phyloP scores from a whole-genome alignment of 2,888 invertebrate genomes.

The Drosophila parthenogenetica region DNA sequence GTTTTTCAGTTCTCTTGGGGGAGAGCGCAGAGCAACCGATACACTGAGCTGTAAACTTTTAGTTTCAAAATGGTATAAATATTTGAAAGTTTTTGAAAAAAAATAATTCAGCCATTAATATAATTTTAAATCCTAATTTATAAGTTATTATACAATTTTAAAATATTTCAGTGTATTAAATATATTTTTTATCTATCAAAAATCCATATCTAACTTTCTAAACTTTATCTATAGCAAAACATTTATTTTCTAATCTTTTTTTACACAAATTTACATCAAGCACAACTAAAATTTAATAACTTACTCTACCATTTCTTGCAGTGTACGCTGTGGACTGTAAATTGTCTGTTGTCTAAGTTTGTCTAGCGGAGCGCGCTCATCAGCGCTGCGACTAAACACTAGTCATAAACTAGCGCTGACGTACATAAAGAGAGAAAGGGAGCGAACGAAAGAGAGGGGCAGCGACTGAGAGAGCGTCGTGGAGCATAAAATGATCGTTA shows the following conservation, averaged over 20 bases:
- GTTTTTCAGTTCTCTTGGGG: slow-evolving; percentile 10
- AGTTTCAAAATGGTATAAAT: too few species aligned
- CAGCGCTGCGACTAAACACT: slow-evolving; percentile 25
- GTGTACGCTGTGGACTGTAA: slow-evolving; percentile 31
- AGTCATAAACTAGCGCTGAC: slow-evolving; percentile 37
- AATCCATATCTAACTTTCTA: too few species aligned
- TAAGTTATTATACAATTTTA: too few species aligned
- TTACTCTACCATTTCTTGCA: slow-evolving; percentile 41
- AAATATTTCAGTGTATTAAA: too few species aligned
- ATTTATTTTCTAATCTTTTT: too few species aligned
- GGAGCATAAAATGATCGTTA: slow-evolving; percentile 69
- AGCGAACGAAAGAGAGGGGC: slow-evolving; percentile 6
- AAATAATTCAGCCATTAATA: too few species aligned
- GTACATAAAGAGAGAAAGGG: slow-evolving; percentile 17
- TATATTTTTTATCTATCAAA: too few species aligned
- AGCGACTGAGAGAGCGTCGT: slow-evolving; percentile 24
- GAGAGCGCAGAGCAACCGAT: slow-evolving; percentile 14
- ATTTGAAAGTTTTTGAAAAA: too few species aligned
- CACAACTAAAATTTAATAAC: too few species aligned
- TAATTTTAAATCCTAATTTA: too few species aligned
- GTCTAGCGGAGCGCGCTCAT: slow-evolving; percentile 31
- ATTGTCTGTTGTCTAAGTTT: slow-evolving; percentile 61
- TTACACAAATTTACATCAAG: background rate
- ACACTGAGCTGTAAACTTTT: slow-evolving; percentile 31
- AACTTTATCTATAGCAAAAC: slow-evolving; percentile 1